phyloP scores from a whole-genome alignment of 2,113 vertebrate genomes.

The Plotosus lineatus region DNA sequence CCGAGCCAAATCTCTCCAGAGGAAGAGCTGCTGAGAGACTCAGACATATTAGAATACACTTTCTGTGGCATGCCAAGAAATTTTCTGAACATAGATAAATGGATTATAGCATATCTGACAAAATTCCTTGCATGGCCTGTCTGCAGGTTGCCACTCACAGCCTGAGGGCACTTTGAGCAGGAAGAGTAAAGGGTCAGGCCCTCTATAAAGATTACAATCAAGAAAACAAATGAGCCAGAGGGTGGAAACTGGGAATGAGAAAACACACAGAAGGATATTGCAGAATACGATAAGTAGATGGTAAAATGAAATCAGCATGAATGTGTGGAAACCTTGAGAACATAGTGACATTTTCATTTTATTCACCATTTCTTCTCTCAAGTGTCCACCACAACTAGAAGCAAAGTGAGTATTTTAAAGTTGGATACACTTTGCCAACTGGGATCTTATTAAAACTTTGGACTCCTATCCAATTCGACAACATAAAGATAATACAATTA shows the following conservation, averaged over 20 bases:
- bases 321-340: neutral
- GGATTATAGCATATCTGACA: neutral
- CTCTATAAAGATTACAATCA: neutral
- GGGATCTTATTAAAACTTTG: too few species aligned
- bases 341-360: neutral
- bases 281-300: neutral
- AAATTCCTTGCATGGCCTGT: neutral
- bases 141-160: neutral
- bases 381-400: neutral
- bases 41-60: neutral
- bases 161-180: neutral
- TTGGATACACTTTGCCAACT: neutral
- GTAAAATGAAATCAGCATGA: neutral
- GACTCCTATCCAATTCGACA: too few species aligned
- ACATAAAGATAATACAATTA: too few species aligned
- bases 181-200: neutral
- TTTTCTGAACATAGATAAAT: neutral
- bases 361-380: neutral
- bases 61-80: neutral
- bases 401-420: neutral
- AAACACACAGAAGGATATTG: neutral
- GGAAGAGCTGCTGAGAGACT: neutral
- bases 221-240: conserved; percentile 10
- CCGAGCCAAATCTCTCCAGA: neutral
- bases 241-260: neutral